Percentiles rank a stretch among this genome's conserved stretches.
phyloP scores from a whole-genome alignment of 2,888 invertebrate species.

The Hartigia nigra region DNA sequence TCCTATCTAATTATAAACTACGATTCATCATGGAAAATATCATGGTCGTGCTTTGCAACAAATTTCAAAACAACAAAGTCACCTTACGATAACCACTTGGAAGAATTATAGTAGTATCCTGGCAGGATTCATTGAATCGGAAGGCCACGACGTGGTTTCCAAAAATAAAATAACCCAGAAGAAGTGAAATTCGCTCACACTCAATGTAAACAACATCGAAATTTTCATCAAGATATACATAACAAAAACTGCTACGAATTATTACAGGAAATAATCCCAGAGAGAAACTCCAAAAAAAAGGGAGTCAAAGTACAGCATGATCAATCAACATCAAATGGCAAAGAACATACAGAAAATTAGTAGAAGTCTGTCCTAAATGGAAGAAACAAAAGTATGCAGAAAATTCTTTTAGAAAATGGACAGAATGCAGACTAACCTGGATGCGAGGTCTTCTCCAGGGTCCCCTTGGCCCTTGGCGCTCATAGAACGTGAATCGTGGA shows the following conservation, averaged over 20 bases:
- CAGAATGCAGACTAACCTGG: slow-evolving; percentile 50
- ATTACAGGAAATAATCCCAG: not conserved
- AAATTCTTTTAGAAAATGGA: not conserved
- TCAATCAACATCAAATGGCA: not conserved
- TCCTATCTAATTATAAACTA: not conserved
- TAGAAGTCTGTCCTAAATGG: slow-evolving; percentile 3
- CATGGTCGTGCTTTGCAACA: not conserved
- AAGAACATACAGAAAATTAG: not conserved
- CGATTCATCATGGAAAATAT: not conserved
- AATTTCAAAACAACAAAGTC: not conserved
- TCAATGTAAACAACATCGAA: not conserved
- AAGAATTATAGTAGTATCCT: not conserved
- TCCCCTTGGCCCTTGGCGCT: slow-evolving; percentile 63
- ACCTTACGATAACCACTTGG: not conserved
- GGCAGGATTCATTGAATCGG: not conserved
- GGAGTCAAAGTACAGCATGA: slow-evolving; percentile 15
- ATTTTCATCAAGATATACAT: not conserved
- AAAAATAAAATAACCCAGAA: slow-evolving; percentile 10
- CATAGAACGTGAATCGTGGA: slow-evolving; percentile 60
- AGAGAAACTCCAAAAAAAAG: not conserved
- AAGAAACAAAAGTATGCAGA: not conserved
- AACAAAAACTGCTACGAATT: not conserved
- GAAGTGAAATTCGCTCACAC: not conserved
- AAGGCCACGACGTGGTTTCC: slow-evolving; percentile 1
- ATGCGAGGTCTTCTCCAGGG: slow-evolving; percentile 64